Conservation (phyloP, 1,140 invertebrate species). For the Globodera ellingtonae region DNA sequence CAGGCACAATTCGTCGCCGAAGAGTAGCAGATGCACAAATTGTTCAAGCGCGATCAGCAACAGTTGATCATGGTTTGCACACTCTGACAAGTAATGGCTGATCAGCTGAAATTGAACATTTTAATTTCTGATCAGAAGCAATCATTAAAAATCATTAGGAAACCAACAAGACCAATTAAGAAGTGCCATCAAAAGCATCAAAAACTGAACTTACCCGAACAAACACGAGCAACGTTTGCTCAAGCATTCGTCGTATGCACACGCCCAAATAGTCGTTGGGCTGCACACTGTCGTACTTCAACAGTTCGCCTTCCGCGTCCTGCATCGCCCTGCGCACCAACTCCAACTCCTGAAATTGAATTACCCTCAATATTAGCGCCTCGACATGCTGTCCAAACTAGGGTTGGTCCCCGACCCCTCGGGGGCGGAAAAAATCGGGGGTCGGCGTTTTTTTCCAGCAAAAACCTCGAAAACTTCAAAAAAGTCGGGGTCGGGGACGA, state of each 20-base stretch:
- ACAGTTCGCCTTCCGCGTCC: slow-evolving; percentile 26
- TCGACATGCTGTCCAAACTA: too few relatives aligned
- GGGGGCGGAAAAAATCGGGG: too few relatives aligned
- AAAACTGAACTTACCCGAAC: slow-evolving; percentile 22
- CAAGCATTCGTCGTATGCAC: slow-evolving; percentile 37
- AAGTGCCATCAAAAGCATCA: too few relatives aligned
- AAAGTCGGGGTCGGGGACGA: too few relatives aligned
- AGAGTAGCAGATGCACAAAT: slow-evolving; percentile 37
- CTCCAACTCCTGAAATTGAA: slow-evolving; percentile 30
- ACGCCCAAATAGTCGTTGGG: slow-evolving; percentile 43
- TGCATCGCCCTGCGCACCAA: slow-evolving; percentile 32
- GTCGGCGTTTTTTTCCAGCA: too few relatives aligned
- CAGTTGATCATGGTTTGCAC: slow-evolving; percentile 29
- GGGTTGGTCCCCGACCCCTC: too few relatives aligned
- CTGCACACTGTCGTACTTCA: slow-evolving; percentile 4
- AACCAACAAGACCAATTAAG: too few relatives aligned
- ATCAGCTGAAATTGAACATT: slow-evolving; percentile 16
- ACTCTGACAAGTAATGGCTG: slow-evolving; percentile 35
- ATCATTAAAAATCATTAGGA: too few relatives aligned
- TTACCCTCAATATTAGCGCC: too few relatives aligned
- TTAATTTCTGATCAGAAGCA: too few relatives aligned
- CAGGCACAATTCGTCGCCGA: slow-evolving; percentile 42
- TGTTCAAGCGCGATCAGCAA: slow-evolving; percentile 37
- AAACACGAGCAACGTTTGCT: slow-evolving; percentile 38
- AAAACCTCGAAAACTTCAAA: too few relatives aligned